phyloP scores from a whole-genome alignment of 2,888 invertebrate genomes.

The Lasioglossum villosulum region DNA sequence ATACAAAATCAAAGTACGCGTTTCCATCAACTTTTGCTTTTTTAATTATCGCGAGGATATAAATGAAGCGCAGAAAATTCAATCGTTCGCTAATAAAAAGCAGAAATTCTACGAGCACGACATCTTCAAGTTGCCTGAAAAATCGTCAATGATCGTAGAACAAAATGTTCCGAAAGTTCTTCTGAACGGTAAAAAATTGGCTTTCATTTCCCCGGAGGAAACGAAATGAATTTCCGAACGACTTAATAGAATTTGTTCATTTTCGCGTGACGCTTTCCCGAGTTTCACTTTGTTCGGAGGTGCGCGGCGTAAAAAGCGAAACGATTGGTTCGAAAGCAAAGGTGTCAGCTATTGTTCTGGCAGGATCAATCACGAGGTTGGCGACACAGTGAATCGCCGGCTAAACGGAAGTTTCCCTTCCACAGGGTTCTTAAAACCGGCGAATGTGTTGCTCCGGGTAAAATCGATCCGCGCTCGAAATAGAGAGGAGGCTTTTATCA shows the following conservation, averaged over 20 bases:
- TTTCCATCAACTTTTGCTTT: too few relatives aligned
- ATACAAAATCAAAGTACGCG: too few relatives aligned
- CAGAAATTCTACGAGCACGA: too few relatives aligned
- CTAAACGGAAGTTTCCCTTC: conserved; percentile 15
- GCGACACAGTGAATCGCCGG: neutral
- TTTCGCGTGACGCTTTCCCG: neutral
- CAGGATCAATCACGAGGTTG: neutral
- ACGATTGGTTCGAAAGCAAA: neutral
- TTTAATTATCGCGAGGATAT: too few relatives aligned
- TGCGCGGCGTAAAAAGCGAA: neutral
- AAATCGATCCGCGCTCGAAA: conserved; percentile 57
- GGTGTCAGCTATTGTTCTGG: neutral
- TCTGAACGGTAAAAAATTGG: too few relatives aligned
- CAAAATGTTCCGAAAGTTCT: too few relatives aligned
- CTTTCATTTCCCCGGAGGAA: too few relatives aligned
- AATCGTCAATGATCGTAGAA: too few relatives aligned
- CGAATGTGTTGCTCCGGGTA: conserved; percentile 64
- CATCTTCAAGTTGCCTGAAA: too few relatives aligned
- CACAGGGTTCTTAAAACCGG: conserved; percentile 39
- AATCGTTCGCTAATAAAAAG: too few relatives aligned
- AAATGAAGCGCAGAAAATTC: too few relatives aligned
- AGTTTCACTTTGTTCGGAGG: neutral
- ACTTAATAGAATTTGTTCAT: neutral
- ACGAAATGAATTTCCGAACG: too few relatives aligned
- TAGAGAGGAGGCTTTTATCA: conserved; percentile 51